phyloP scores from a whole-genome alignment of 1,140 invertebrate species.

The Meteorus sp. region DNA sequence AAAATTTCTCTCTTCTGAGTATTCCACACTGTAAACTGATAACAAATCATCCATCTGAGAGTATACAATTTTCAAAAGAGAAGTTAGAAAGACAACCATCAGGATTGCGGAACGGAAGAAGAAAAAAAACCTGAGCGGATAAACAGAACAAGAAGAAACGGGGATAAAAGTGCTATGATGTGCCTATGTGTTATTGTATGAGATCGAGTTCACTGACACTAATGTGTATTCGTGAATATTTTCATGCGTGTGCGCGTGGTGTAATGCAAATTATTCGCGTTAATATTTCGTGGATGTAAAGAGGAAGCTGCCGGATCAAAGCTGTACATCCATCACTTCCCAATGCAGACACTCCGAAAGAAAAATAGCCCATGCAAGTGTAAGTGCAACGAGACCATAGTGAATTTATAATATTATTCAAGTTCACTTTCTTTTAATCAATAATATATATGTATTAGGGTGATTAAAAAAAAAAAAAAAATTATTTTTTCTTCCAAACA shows the following conservation, averaged over 20 bases:
- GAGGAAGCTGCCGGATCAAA: background rate
- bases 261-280: background rate
- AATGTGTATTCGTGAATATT: no score
- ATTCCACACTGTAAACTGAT: no score
- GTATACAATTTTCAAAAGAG: no score
- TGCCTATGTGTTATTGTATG: background rate
- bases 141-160: background rate
- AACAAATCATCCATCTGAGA: no score
- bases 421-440: no score
- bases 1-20: no score
- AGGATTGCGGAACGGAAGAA: background rate
- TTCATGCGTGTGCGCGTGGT: background rate
- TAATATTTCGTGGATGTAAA: no score
- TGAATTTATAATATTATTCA: background rate
- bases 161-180: no score
- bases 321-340: conserved; percentile 27
- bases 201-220: background rate
- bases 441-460: no score
- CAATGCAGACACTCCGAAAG: conserved; percentile 84
- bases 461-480: no score
- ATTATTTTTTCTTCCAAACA: no score
- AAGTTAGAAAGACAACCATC: no score
- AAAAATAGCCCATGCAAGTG: conserved; percentile 87
- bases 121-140: background rate
- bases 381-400: conserved; percentile 63